These are phyloP conservation scores for Acridotheres tristis DNA, from an alignment of 2,797 vertebrate genomes.

Conservation along the genomic window DNA sequence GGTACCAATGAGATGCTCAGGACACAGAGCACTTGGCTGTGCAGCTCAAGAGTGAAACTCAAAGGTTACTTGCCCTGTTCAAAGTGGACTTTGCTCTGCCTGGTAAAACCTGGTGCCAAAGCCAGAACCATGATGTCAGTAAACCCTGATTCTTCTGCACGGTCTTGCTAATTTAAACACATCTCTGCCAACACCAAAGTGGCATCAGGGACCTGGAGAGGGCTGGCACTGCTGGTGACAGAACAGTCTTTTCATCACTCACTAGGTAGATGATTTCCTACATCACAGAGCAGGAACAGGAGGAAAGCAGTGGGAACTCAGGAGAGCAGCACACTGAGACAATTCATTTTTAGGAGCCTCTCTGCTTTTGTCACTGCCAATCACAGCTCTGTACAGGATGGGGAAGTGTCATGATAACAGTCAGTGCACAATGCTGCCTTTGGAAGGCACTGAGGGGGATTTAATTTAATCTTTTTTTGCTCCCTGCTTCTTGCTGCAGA, in stretches of 20 bases:
- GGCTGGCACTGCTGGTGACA: not conserved
- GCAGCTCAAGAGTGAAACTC: not conserved
- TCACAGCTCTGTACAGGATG: not conserved
- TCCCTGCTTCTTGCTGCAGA: not conserved
- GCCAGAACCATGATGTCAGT: not conserved
- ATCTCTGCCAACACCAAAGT: not conserved
- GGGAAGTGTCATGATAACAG: not conserved
- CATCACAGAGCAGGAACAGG: not conserved
- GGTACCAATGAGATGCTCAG: not conserved
- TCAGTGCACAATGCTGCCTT: not conserved
- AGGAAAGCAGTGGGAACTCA: not conserved
- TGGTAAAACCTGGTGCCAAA: not conserved
- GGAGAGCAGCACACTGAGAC: not conserved
- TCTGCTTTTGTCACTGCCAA: not conserved
- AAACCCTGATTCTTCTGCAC: not conserved
- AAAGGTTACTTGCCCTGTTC: not conserved
- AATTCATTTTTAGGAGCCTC: not conserved
- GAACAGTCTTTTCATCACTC: not conserved
- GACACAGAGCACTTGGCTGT: not conserved
- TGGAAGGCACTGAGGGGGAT: not conserved
- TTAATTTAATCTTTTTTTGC: not conserved
- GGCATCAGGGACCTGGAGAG: not conserved
- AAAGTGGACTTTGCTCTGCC: not conserved
- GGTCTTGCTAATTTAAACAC: not conserved
- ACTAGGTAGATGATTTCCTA: not conserved